These are phyloP conservation scores for Cristatella mucedo DNA, from an alignment of 2,888 invertebrate genomes.

Conservation along the genomic window DNA sequence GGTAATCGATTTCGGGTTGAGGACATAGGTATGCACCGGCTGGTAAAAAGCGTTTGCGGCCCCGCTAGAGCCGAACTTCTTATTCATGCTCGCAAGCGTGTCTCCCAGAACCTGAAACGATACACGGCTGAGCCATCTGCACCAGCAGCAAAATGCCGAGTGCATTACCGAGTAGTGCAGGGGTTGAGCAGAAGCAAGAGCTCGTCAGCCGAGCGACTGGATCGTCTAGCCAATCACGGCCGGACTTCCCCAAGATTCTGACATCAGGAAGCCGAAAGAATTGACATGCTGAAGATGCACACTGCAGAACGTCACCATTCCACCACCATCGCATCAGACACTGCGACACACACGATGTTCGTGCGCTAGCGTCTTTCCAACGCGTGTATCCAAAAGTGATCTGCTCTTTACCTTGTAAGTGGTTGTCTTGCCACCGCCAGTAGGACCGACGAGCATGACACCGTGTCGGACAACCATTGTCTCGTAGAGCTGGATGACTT, in stretches of 20 bases:
- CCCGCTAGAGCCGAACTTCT: conserved; percentile 44
- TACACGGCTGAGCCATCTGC: no score
- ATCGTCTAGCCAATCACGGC: no score
- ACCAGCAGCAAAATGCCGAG: no score
- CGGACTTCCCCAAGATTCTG: no score
- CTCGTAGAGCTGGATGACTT: conserved; percentile 70
- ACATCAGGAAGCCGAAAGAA: no score
- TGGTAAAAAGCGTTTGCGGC: conserved; percentile 46
- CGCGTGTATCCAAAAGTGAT: conserved; percentile 6
- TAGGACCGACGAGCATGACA: conserved; percentile 78
- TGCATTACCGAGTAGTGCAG: no score
- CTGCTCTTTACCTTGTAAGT: conserved; percentile 55
- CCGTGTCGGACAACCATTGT: conserved; percentile 81
- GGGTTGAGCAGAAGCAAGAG: no score
- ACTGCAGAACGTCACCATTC: no score
- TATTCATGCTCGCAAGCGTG: conserved; percentile 51
- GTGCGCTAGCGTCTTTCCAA: conserved; percentile 12
- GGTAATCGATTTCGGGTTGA: conserved; percentile 74
- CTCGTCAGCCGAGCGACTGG: no score
- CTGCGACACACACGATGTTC: no score
- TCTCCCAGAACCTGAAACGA: conserved; percentile 57
- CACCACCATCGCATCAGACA: no score
- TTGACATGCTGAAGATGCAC: no score
- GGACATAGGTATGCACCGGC: conserved; percentile 56
- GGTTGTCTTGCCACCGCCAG: conserved; percentile 68